phyloP scores from a whole-genome alignment of 2,888 invertebrate genomes.

The Alloplasta piceator region DNA sequence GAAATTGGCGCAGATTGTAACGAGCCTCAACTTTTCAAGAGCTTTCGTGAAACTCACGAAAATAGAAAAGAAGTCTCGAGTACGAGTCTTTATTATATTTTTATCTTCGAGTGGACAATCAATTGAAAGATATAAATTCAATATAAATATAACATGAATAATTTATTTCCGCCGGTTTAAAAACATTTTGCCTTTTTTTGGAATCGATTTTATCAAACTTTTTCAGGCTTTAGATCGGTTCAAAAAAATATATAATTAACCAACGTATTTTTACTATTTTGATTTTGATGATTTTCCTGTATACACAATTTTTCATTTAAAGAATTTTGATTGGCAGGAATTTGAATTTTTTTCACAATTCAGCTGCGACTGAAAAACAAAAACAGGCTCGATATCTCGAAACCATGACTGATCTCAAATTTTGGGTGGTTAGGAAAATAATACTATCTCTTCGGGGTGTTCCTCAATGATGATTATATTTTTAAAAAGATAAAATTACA shows the following conservation, averaged over 20 bases:
- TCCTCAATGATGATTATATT: neutral
- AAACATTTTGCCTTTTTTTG: too few species aligned
- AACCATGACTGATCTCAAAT: neutral
- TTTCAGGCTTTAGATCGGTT: too few species aligned
- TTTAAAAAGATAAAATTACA: neutral
- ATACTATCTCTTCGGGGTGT: neutral
- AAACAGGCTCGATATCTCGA: neutral
- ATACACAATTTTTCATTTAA: too few species aligned
- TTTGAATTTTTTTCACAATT: too few species aligned
- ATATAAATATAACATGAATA: neutral
- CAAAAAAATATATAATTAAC: too few species aligned
- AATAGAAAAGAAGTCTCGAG: too few species aligned
- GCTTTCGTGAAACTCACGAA: neutral
- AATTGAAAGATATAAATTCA: neutral
- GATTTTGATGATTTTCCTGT: too few species aligned
- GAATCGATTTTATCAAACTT: too few species aligned
- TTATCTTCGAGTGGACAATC: neutral
- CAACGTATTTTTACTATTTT: too few species aligned
- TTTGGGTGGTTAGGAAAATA: neutral
- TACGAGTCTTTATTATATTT: neutral
- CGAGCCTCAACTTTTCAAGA: neutral
- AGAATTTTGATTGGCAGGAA: too few species aligned
- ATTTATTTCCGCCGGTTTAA: neutral
- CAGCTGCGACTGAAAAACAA: neutral
- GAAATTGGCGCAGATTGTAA: slow-evolving; percentile 1